Conservation (phyloP, 2,113 vertebrate genomes). For the Himantopus leucocephalus region DNA sequence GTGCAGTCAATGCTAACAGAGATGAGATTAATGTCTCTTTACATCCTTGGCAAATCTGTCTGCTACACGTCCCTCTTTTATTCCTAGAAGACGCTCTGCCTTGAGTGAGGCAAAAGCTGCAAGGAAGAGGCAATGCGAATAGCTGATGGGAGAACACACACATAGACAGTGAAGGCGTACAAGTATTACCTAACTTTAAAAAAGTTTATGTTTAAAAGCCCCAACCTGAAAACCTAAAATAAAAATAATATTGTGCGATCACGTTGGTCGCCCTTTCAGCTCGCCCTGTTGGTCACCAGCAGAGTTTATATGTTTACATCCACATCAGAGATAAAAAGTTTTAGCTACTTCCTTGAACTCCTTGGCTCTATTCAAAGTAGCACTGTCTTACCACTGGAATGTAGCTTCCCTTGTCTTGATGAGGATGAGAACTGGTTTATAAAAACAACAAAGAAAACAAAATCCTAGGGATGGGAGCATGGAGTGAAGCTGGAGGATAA, state of each 20-base stretch:
- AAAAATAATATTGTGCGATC: neutral
- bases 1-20: neutral
- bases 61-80: neutral
- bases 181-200: neutral
- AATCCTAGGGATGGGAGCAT: neutral
- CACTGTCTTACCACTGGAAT: neutral
- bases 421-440: neutral
- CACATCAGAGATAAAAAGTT: neutral
- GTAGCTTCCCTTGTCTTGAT: neutral
- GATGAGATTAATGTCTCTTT: neutral
- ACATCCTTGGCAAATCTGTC: neutral
- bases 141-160: neutral
- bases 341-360: neutral
- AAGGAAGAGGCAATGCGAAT: rapidly evolving
- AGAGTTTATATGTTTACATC: neutral
- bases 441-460: neutral
- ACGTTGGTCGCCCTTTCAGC: rapidly evolving
- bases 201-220: neutral
- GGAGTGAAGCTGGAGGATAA: neutral
- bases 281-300: neutral
- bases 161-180: neutral
- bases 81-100: neutral
- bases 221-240: neutral
- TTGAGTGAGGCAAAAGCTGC: neutral
- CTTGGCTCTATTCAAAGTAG: neutral